A percentile compares a stretch with the other conserved stretches of the same genome.
phyloP scores from a whole-genome alignment of 2,888 invertebrate genomes.

The Trimorus sp. region DNA sequence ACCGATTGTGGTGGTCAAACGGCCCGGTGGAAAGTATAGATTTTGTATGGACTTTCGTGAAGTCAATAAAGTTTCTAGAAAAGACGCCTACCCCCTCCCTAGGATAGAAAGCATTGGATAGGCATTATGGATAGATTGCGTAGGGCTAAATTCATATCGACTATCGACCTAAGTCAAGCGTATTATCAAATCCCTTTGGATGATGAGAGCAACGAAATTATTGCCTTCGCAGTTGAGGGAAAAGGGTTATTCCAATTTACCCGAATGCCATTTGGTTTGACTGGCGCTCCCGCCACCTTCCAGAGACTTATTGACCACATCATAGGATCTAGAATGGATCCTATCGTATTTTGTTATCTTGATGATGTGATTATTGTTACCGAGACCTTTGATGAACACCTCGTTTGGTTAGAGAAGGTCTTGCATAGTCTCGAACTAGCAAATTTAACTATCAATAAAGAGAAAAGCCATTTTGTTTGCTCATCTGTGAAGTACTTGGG shows the following conservation, averaged over 20 bases:
- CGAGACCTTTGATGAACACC: neutral
- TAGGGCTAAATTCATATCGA: slow-evolving; percentile 2
- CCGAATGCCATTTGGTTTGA: slow-evolving; percentile 71
- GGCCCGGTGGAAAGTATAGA: slow-evolving; percentile 36
- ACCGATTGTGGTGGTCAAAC: slow-evolving; percentile 23
- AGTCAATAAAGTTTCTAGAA: slow-evolving; percentile 68
- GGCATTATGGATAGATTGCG: neutral
- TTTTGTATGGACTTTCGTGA: neutral
- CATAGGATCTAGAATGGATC: neutral
- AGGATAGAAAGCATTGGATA: neutral
- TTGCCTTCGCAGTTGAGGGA: slow-evolving; percentile 72
- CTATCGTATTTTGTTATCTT: neutral
- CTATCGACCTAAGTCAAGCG: slow-evolving; percentile 16
- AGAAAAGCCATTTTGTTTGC: neutral
- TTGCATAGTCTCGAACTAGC: neutral
- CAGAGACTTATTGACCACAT: slow-evolving; percentile 55
- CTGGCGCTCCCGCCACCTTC: slow-evolving; percentile 71
- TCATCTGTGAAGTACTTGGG: neutral
- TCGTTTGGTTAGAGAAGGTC: neutral
- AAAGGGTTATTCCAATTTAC: slow-evolving; percentile 72
- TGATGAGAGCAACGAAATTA: slow-evolving; percentile 32
- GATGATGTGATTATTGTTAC: neutral
- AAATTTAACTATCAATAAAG: neutral
- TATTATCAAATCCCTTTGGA: neutral
- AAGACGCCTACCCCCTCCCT: slow-evolving; percentile 41